These are phyloP conservation scores for Merops nubicus DNA, from an alignment of 2,113 vertebrate species.

Conservation along the genomic window DNA sequence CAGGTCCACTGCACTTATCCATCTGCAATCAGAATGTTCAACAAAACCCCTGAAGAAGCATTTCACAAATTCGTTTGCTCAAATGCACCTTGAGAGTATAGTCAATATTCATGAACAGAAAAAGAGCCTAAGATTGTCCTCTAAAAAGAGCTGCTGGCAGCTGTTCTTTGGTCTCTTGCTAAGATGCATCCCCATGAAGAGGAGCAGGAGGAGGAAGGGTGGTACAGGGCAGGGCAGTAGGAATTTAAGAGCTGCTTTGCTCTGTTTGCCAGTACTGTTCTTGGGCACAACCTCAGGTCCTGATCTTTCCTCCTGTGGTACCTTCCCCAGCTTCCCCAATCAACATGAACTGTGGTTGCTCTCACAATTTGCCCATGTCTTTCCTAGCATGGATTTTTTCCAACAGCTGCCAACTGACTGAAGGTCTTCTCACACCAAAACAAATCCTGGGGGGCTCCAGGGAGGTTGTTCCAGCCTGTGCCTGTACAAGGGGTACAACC, in stretches of 20 bases:
- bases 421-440: neutral
- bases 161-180: neutral
- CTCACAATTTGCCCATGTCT: neutral
- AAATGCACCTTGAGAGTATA: neutral
- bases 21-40: rapidly evolving
- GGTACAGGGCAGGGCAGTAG: neutral
- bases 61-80: rapidly evolving
- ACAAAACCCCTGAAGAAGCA: neutral
- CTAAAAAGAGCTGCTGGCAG: no score
- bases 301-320: neutral
- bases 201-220: neutral
- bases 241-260: neutral
- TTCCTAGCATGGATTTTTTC: neutral
- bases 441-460: neutral
- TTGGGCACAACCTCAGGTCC: neutral
- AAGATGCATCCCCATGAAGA: neutral
- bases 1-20: neutral
- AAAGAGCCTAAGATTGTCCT: neutral
- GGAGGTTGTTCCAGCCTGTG: neutral
- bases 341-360: rapidly evolving
- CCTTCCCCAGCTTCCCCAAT: neutral
- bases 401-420: neutral
- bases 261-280: neutral
- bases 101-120: neutral
- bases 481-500: neutral